Evolutionary conservation across 1,140 invertebrate genomes (phyloP), one percentile per base, ranked within the genome.

Genomic region (Coptotermes formosanus): DNA sequence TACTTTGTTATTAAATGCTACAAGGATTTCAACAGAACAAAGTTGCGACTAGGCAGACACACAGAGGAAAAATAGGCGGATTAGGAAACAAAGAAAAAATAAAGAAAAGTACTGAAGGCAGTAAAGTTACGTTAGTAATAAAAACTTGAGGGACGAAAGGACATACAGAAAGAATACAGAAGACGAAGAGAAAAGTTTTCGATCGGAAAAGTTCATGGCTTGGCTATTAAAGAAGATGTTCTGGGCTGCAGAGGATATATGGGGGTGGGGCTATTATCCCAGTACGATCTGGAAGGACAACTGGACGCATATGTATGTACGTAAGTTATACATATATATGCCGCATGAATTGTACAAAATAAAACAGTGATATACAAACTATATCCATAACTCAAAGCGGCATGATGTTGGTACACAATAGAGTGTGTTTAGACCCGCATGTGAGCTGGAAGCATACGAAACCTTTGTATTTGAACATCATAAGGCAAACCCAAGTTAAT

Each of bases 81-180:
- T 75, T 75, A 75, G 64, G 16, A 75, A 75, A 75, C 6, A 75
- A 75, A 75, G n/a, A 75, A 75, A 75, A 30, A 75, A 9, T 9
- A 75, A 75, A 75, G 0, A 75, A 75, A 75, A 75, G 12, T 64
- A 64, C 12, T 12, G 7, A 64, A 64, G 3, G 12, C n/a, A 75
- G 64, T n/a, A 75, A 75, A 16, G 64, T n/a, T n/a, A 75, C n/a
- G 64, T 75, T 75, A 75, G 64, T 30, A 75, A 75, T 75, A 75
- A 75, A 75, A 75, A 30, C 64, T 75, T 75, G 64, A 30, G 64
- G 64, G 25, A 75, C 25, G 25, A 75, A 75, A 30, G 64, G 7
- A 75, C 64, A 16, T 9, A 30, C 1, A 16, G 16, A 25, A 75
- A 75, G 64, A 75, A 75, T 7, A n/a, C n/a, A 75, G n/a, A 75